phyloP scores from a whole-genome alignment of 2,797 vertebrate genomes.

The Platalea minor region DNA sequence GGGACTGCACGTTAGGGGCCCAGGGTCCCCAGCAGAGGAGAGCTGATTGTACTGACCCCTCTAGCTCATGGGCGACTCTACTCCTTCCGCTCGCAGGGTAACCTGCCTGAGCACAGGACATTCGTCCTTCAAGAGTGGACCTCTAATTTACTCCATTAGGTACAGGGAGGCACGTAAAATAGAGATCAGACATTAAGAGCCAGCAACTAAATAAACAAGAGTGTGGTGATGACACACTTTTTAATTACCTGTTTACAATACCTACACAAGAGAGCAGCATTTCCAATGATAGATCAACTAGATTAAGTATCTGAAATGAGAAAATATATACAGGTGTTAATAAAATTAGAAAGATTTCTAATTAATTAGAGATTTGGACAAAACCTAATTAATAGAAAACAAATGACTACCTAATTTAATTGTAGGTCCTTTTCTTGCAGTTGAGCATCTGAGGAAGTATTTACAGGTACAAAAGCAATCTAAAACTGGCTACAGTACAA shows the following conservation, averaged over 20 bases:
- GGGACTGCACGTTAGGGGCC: fast-evolving
- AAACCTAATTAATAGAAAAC: background rate
- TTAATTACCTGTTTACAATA: background rate
- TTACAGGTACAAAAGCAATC: background rate
- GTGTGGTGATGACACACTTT: background rate
- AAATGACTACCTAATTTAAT: background rate
- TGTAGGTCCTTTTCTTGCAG: background rate
- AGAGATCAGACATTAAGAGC: background rate
- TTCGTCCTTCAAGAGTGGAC: background rate
- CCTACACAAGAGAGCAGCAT: background rate
- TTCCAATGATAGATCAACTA: background rate
- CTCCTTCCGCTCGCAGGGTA: background rate
- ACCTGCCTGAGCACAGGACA: background rate
- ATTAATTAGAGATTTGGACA: background rate
- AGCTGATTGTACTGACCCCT: background rate
- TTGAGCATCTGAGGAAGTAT: background rate
- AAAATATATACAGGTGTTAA: background rate
- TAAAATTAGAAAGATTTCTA: background rate
- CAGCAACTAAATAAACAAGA: background rate
- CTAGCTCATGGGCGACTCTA: background rate
- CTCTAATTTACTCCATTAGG: background rate
- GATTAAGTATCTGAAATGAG: background rate
- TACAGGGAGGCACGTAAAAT: background rate
- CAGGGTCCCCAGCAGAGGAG: background rate
- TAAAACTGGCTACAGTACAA: background rate